A percentile compares a stretch with the other conserved stretches of the same genome.
Evolutionary conservation across 64 coral and sea anemone species (phyloP).

Genomic region (Montipora foliosa): DNA sequence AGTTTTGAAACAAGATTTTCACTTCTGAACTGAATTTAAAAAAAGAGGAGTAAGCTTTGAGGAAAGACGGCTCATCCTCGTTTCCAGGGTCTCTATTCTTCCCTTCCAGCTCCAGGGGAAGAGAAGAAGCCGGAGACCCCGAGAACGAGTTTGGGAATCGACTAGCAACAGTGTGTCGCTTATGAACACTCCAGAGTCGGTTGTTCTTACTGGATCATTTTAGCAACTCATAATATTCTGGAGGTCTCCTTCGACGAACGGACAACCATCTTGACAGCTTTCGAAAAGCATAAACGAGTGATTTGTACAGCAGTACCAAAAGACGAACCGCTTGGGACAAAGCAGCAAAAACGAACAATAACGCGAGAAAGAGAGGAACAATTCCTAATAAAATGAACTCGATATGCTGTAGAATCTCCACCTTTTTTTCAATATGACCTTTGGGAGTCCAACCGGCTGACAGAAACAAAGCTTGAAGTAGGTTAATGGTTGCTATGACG

Average conservation of each 20-base stretch:
- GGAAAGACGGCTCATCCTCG: too few species aligned
- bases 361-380: conserved; percentile 15
- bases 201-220: neutral
- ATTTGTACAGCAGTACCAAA: neutral
- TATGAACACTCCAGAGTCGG: too few species aligned
- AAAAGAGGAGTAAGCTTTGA: too few species aligned
- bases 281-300: neutral
- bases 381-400: conserved; percentile 50
- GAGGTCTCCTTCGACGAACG: neutral
- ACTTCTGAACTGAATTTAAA: too few species aligned
- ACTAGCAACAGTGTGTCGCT: too few species aligned
- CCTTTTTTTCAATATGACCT: conserved; percentile 4
- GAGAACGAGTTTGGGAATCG: too few species aligned
- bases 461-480: conserved; percentile 46
- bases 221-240: neutral
- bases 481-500: conserved; percentile 64
- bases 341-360: conserved; percentile 20
- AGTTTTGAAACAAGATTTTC: too few species aligned
- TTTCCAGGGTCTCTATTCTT: too few species aligned
- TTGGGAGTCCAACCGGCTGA: conserved; percentile 46
- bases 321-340: conserved; percentile 64
- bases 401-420: conserved; percentile 42
- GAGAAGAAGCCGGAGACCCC: too few species aligned
- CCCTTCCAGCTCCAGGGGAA: too few species aligned
- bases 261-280: neutral